A percentile compares a stretch with the other conserved stretches of the same genome.
Evolutionary conservation across 2,797 vertebrate species (phyloP).

Genomic region (Buphagus erythrorhynchus): DNA sequence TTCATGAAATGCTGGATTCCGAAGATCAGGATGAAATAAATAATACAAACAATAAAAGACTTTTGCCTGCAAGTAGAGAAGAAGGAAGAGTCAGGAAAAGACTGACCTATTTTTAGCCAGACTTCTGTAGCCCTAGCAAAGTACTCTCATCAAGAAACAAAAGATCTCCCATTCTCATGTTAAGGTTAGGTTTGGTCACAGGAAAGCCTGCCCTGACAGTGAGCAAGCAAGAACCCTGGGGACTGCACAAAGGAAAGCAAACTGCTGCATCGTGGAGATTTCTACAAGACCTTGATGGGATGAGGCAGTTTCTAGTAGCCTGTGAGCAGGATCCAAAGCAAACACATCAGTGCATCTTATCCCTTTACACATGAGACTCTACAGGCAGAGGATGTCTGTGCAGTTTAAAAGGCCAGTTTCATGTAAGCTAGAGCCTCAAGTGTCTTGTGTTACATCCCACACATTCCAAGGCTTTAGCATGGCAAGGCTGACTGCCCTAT

Average conservation of each 20-base stretch:
- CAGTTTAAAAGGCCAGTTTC: background rate
- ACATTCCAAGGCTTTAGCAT: background rate
- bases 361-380: background rate
- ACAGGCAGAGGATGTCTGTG: background rate
- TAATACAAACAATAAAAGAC: background rate
- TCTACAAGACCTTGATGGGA: background rate
- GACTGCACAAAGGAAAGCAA: background rate
- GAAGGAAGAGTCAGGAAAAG: background rate
- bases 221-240: background rate
- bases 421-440: background rate
- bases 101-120: background rate
- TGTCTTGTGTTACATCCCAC: background rate
- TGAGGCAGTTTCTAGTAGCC: background rate
- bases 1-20: background rate
- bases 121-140: background rate
- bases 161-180: background rate
- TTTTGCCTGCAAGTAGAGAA: background rate
- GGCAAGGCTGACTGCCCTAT: background rate
- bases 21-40: background rate
- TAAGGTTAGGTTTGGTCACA: background rate
- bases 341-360: background rate
- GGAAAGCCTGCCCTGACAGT: background rate
- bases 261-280: background rate
- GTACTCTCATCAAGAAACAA: background rate
- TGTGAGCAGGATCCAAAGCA: background rate